These are phyloP conservation scores for Hirtodrosophila trivittata DNA, from an alignment of 2,888 invertebrate species.

Conservation along the genomic window DNA sequence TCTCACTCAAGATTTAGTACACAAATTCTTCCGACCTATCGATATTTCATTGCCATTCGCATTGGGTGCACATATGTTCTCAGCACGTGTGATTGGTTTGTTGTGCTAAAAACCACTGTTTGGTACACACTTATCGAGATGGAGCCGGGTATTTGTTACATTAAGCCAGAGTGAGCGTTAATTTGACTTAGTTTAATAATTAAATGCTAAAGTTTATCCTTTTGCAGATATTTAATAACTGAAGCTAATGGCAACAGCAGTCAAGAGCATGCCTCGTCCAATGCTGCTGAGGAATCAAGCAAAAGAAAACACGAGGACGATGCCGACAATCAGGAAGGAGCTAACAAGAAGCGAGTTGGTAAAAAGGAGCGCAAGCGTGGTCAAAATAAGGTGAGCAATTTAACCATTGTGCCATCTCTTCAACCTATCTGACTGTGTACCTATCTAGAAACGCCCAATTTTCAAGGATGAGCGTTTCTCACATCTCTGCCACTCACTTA, in stretches of 20 bases:
- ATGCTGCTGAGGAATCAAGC: conserved; percentile 43
- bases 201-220: background rate
- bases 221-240: conserved; percentile 46
- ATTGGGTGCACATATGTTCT: conserved; percentile 19
- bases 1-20: too few species aligned
- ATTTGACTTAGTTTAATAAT: background rate
- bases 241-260: conserved; percentile 25
- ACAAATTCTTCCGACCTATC: background rate
- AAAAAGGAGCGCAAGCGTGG: conserved; percentile 82
- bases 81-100: conserved; percentile 59
- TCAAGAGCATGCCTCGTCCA: background rate
- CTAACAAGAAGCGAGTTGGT: conserved; percentile 45
- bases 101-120: conserved; percentile 39
- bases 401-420: too few species aligned
- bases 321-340: conserved; percentile 15
- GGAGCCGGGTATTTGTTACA: conserved; percentile 83
- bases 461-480: conserved; percentile 81
- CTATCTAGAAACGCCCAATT: conserved; percentile 79
- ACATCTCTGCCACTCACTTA: conserved; percentile 80
- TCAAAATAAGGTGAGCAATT: conserved; percentile 79
- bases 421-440: background rate
- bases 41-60: conserved; percentile 13
- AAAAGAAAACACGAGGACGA: conserved; percentile 62
- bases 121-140: conserved; percentile 62
- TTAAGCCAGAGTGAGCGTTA: conserved; percentile 77